Evolutionary conservation across 2,888 invertebrate genomes (phyloP).

Genomic region (Asteroscopus sphinx): DNA sequence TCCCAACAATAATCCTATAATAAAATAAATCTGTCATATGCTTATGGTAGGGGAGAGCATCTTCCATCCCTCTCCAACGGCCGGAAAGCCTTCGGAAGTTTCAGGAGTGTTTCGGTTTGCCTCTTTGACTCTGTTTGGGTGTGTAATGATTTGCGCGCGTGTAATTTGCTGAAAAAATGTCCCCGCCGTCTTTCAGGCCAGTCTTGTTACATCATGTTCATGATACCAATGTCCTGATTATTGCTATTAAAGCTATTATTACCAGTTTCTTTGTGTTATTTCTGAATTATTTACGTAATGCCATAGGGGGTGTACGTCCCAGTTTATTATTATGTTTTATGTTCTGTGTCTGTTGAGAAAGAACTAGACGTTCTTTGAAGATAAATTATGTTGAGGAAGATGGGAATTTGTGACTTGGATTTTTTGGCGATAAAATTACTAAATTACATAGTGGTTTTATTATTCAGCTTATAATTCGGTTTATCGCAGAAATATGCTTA

Average conservation of each 20-base stretch:
- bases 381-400: background rate
- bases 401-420: background rate
- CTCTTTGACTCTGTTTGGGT: constrained; percentile 89
- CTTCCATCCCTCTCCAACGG: constrained; percentile 76
- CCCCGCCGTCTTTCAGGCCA: constrained; percentile 69
- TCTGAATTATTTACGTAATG: constrained; percentile 50
- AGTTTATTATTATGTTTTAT: constrained; percentile 48
- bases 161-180: constrained; percentile 88
- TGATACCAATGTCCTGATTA: constrained; percentile 70
- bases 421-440: background rate
- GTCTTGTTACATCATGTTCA: constrained; percentile 70
- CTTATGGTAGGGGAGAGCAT: constrained; percentile 64
- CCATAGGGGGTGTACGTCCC: constrained; percentile 29
- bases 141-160: constrained; percentile 87
- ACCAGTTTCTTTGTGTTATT: constrained; percentile 60
- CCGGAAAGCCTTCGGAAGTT: constrained; percentile 85
- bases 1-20: constrained; percentile 32
- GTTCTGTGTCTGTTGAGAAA: constrained; percentile 14
- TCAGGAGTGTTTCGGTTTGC: constrained; percentile 87
- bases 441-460: background rate
- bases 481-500: no score
- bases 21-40: constrained; percentile 57
- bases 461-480: no score
- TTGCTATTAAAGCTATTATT: constrained; percentile 75
- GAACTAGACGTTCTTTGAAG: constrained; percentile 15